Conservation (phyloP, 2,888 invertebrate species). For the Pristionchus entomophagus region DNA sequence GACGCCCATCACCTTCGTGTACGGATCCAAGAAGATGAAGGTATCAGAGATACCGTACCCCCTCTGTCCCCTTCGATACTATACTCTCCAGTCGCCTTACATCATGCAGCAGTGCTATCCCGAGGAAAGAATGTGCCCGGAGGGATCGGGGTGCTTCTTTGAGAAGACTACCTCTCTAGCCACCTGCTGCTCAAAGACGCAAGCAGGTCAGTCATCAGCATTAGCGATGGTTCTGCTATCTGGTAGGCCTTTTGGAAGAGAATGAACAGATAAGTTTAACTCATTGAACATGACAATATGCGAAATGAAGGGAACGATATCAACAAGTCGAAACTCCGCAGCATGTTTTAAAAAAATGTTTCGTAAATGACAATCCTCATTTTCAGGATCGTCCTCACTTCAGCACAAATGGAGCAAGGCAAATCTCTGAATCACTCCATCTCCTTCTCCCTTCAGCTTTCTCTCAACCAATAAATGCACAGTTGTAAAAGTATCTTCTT, state of each 20-base stretch:
- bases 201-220: too few species aligned
- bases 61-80: not conserved
- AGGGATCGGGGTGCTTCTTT: slow-evolving; percentile 30
- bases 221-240: too few species aligned
- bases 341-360: too few species aligned
- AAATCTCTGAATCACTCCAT: not conserved
- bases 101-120: slow-evolving; percentile 5
- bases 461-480: slow-evolving; percentile 41
- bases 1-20: not conserved
- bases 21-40: slow-evolving; percentile 15
- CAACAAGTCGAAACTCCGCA: not conserved
- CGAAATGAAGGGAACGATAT: too few species aligned
- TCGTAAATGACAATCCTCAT: not conserved
- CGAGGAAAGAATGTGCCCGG: slow-evolving; percentile 35
- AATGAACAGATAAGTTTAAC: too few species aligned
- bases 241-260: too few species aligned
- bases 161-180: not conserved
- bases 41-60: too few species aligned
- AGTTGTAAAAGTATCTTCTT: slow-evolving; percentile 41
- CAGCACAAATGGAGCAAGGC: not conserved
- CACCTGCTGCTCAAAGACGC: slow-evolving; percentile 1
- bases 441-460: not conserved
- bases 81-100: not conserved
- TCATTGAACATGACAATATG: too few species aligned
- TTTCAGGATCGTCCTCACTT: not conserved